A percentile compares a stretch with the other conserved stretches of the same genome.
phyloP scores from a whole-genome alignment of 2,888 invertebrate genomes.

The Embidobia sp. region DNA sequence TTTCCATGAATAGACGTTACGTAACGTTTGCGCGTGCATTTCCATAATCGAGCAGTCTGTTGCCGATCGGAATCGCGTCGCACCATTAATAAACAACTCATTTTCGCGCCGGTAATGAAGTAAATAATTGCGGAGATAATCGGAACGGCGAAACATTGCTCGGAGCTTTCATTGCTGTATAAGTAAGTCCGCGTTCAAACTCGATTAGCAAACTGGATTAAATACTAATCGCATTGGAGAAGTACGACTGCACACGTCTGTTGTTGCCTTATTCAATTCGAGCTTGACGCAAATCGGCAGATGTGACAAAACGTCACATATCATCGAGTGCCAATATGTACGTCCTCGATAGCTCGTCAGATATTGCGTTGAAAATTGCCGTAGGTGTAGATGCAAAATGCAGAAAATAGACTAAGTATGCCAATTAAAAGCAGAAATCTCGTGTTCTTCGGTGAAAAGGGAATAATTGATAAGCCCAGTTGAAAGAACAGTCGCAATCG shows the following conservation, averaged over 20 bases:
- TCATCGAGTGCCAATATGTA: slow-evolving; percentile 25
- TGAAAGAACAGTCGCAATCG: too few relatives aligned
- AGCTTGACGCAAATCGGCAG: slow-evolving; percentile 24
- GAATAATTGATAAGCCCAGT: too few relatives aligned
- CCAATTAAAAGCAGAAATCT: too few relatives aligned
- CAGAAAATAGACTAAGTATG: too few relatives aligned
- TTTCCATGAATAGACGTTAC: not conserved
- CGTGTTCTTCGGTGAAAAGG: too few relatives aligned
- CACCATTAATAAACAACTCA: slow-evolving; percentile 25
- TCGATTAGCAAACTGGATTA: slow-evolving; percentile 58
- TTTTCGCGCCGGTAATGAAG: slow-evolving; percentile 33
- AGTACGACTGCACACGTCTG: slow-evolving; percentile 52
- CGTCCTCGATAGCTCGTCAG: not conserved
- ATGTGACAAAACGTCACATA: slow-evolving; percentile 53
- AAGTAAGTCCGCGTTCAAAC: slow-evolving; percentile 52
- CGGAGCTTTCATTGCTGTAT: slow-evolving; percentile 31
- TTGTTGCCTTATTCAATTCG: slow-evolving; percentile 52
- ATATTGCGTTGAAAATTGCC: slow-evolving; percentile 1
- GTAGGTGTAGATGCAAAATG: not conserved
- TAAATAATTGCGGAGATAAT: slow-evolving; percentile 54
- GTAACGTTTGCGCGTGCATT: not conserved
- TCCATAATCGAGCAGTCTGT: not conserved
- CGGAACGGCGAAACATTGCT: slow-evolving; percentile 13
- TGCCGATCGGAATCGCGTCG: not conserved
- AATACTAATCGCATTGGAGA: slow-evolving; percentile 46